Base-by-base conservation (phyloP, 2,888 invertebrate genomes). In the Dichetophora obliterata region DNA sequence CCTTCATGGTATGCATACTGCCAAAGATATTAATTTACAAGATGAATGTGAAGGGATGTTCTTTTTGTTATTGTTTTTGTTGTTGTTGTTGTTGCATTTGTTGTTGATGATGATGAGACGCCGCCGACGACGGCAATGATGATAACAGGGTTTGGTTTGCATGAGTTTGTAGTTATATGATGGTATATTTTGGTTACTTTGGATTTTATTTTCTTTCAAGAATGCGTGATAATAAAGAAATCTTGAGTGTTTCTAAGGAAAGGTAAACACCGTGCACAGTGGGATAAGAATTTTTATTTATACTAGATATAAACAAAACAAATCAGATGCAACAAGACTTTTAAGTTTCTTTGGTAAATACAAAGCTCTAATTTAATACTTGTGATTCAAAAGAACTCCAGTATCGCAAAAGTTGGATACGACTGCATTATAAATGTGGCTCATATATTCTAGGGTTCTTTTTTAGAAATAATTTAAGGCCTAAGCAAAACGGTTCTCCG, bases 1-100 rank as follows among this genome's bases (percentile, higher is more conserved):
- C 74, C 63, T 77, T 68, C n/a, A 73, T 74, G 61, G 69, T 34
- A 61, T 61, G 63, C 63, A 73, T 68, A 73, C 27, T 73, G 61
- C 63, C 57, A 50, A 57, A 76, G 66, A 76, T 71, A 76, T 76
- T 65, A 76, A 63, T 76, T 76, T 71, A 71, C 59, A 71, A 76
- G 65, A 61, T 37, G 63, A 75, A 70, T 50, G 52, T 50, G 52
- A 69, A 69, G 68, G 19, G 50, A 50, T 34, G 52, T 9, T 27
- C 52, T 24, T 27, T 22, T 37, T 6, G 66, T 27, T 27, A 22
- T 19, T 37, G 50, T 11, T 19, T 27, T 16, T 50, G 4, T n/a
- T 14, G 50, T 11, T 22, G 31, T 3, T 31, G 31, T 5, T 48
- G 50, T 19, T 48, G n/a, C n/a, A n/a, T n/a, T n/a, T n/a, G 68